Evolutionary conservation across 2,888 invertebrate species (phyloP).

Genomic region (Linyphia triangularis): DNA sequence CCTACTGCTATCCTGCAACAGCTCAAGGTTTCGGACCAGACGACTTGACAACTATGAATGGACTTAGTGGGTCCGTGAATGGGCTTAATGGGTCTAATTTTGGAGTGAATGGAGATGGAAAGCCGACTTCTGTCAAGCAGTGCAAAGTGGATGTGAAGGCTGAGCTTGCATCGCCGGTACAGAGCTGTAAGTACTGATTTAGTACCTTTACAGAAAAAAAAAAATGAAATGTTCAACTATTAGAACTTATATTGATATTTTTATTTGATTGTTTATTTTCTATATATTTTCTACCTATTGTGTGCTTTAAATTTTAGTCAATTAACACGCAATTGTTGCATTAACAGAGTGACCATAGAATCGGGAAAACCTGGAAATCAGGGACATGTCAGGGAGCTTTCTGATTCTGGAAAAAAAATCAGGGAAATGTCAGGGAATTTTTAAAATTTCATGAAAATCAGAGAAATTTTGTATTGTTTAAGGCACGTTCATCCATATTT

Average conservation of each 20-base stretch:
- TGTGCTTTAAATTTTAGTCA: background rate
- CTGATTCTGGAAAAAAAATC: too few species aligned
- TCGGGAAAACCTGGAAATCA: too few species aligned
- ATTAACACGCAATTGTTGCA: too few species aligned
- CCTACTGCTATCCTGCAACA: conserved; percentile 64
- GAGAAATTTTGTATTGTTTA: too few species aligned
- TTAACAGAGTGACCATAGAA: too few species aligned
- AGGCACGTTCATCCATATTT: too few species aligned
- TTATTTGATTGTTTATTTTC: background rate
- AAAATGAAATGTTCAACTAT: background rate
- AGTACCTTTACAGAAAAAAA: background rate
- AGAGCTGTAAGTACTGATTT: conserved; percentile 57
- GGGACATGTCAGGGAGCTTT: too few species aligned
- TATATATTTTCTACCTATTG: background rate
- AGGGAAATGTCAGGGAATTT: too few species aligned
- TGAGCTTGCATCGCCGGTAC: conserved; percentile 60
- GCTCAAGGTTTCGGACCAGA: background rate
- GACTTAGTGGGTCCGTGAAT: background rate
- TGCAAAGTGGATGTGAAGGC: conserved; percentile 51
- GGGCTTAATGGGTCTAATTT: conserved; percentile 1
- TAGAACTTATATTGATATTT: background rate
- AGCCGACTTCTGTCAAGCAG: background rate
- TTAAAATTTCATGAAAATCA: too few species aligned
- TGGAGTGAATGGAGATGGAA: conserved; percentile 21
- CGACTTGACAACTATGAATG: background rate